Evolutionary conservation across 1,140 invertebrate genomes (phyloP).

Genomic region (Pissodes strobi): DNA sequence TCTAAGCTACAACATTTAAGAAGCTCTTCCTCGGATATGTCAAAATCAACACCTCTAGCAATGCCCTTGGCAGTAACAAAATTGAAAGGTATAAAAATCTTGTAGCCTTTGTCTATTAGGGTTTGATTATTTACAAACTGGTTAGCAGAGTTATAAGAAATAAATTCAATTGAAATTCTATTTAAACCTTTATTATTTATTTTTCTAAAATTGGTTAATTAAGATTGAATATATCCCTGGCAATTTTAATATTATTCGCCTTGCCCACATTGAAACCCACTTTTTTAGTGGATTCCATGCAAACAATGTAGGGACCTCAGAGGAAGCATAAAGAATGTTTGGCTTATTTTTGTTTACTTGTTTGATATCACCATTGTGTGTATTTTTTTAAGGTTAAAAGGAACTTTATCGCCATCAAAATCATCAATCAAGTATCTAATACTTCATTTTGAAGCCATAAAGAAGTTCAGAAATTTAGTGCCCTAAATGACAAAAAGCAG

Average conservation of each 20-base stretch:
- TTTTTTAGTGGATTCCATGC: background rate
- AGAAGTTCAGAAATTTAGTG: too few relatives aligned
- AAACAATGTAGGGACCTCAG: background rate
- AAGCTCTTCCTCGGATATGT: background rate
- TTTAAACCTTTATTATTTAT: slow-evolving; percentile 7
- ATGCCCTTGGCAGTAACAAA: background rate
- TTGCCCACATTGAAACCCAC: background rate
- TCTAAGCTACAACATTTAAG: background rate
- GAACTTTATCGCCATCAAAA: too few relatives aligned
- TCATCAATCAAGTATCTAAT: too few relatives aligned
- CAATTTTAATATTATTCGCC: background rate
- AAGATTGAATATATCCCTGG: background rate
- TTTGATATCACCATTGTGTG: too few relatives aligned
- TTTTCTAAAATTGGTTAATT: background rate
- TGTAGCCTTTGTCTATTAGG: background rate
- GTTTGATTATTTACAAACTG: background rate
- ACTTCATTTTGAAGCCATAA: too few relatives aligned
- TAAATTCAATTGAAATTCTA: background rate
- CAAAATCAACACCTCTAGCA: background rate
- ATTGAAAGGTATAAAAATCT: slow-evolving; percentile 1
- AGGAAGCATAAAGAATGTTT: background rate
- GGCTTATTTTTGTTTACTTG: too few relatives aligned
- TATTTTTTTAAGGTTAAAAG: too few relatives aligned
- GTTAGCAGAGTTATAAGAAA: background rate
- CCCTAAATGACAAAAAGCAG: too few relatives aligned